Conservation (phyloP, 2,797 vertebrate species). For the Dendrocincla fuliginosa region DNA sequence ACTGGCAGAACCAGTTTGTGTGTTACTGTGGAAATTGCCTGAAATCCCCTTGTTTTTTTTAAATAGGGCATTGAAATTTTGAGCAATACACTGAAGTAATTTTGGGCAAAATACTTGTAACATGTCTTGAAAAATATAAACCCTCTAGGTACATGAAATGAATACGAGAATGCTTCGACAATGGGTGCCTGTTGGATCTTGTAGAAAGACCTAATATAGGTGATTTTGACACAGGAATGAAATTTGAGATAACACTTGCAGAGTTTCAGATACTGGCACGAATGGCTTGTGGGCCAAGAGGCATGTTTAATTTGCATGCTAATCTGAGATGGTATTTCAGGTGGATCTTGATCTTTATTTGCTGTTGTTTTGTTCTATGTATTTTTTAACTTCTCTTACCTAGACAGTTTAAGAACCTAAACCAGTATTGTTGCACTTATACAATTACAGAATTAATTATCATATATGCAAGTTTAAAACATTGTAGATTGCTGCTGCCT, state of each 20-base stretch:
- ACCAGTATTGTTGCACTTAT: neutral
- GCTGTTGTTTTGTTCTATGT: neutral
- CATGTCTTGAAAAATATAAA: neutral
- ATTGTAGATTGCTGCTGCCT: neutral
- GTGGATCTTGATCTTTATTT: neutral
- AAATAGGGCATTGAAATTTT: neutral
- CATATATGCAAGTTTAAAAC: neutral
- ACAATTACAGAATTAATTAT: neutral
- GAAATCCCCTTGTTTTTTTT: neutral
- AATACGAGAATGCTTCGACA: neutral
- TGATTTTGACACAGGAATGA: neutral
- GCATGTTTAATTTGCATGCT: neutral
- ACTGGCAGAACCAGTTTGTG: neutral
- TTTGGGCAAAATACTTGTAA: neutral
- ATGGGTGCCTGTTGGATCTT: neutral
- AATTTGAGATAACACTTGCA: neutral
- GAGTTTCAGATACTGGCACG: neutral
- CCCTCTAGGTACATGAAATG: neutral
- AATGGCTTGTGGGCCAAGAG: neutral
- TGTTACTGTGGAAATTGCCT: neutral
- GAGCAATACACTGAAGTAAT: neutral
- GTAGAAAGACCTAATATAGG: neutral
- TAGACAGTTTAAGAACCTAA: neutral
- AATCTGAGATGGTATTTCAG: neutral
- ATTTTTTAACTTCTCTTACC: neutral